Evolutionary conservation across 1,140 invertebrate genomes (phyloP), one percentile per base, ranked within the genome.

Genomic region (Bombus cullumanus): DNA sequence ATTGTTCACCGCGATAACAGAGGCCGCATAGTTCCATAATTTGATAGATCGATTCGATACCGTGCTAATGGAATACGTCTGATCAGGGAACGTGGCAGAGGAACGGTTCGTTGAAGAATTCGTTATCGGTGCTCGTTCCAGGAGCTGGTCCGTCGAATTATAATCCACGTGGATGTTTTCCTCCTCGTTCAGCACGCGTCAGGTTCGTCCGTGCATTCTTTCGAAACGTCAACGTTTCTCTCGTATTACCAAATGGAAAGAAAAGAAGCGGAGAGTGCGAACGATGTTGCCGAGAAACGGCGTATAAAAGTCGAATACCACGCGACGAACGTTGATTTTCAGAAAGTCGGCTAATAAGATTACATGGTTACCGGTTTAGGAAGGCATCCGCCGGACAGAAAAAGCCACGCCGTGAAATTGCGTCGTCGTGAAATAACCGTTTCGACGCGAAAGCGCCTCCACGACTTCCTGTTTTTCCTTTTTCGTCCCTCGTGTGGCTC

Each of bases 361-460:
- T 80, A 72, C 76, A 31, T 1, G 76, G 34, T 53, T 79, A 80
- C 57, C 76, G 53, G 74, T 85, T 80, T 72, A 53, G 83, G 83
- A 47, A 72, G 68, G 39, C 31, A 53, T 85, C 31, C 28, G 41
- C 28, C 9, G 57, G 31, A 1, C 12, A 64, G 68, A 79, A 85
- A 80, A 85, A 80, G 39, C 31, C n/a, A 1, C 28, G 53, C 15
- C 53, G 83, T 66, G 57, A 72, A 84, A 84, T 84, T 78, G 78
- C 82, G 34, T 84, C 82, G 82, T 84, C 74, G 82, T 37, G 82
- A 43, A 85, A 62, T 80, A 72, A 85, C 76, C 77, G 47, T 85
- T 85, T 62, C 47, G 76, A 80, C 57, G 77, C 83, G 83, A 85
- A 80, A 85, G 68, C 64, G 66, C 82, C 75, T 18, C 37, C 64